Evolutionary conservation across 2,888 invertebrate species (phyloP), one percentile per base, ranked within the genome.

Genomic region (Cheilosia scutellata): DNA sequence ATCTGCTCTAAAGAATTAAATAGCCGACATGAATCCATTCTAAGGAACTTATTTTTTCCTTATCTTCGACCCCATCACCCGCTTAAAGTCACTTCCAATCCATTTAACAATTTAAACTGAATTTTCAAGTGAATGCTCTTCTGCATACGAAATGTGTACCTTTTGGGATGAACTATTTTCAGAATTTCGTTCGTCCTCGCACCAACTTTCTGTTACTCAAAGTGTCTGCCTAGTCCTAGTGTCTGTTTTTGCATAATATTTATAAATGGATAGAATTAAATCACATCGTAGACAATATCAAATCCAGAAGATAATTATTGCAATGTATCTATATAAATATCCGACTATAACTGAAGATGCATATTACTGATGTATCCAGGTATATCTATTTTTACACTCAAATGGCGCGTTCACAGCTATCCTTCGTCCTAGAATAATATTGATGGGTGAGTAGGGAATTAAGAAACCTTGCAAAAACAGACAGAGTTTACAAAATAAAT

Each of bases 91-190:
- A 25, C 51, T 84, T 84, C 79, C 79, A 75, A 79, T 79, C 79
- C 68, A 79, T 84, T 84, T 65, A 79, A 70, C 83, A 79, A 79
- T 79, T 70, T 55, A 58, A 79, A 84, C 57, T 75, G 74, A 70
- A 63, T 74, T 75, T 75, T 62, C 55, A 44, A 79, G 68, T 51
- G 57, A 82, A 53, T 27, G 63, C 72, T 63, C 51, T 57, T 63
- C 27, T 74, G 68, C 74, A 79, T 84, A 58, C 49, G 44, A 70
- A 74, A 58, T 29, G 53, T 29, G 65, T 33, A 63, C 60, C 44
- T 66, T 74, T 55, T 27, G 44, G 20, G 27, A 65, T 40, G 49
- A 72, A 58, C 66, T 62, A 62, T 62, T 51, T 25, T 5, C 5
- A 11, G 37, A 51, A 62, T 37, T 42, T 65, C 31, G 49, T 16